These are phyloP conservation scores for Amazona guildingii DNA, from an alignment of 2,113 vertebrate genomes.

Conservation along the genomic window DNA sequence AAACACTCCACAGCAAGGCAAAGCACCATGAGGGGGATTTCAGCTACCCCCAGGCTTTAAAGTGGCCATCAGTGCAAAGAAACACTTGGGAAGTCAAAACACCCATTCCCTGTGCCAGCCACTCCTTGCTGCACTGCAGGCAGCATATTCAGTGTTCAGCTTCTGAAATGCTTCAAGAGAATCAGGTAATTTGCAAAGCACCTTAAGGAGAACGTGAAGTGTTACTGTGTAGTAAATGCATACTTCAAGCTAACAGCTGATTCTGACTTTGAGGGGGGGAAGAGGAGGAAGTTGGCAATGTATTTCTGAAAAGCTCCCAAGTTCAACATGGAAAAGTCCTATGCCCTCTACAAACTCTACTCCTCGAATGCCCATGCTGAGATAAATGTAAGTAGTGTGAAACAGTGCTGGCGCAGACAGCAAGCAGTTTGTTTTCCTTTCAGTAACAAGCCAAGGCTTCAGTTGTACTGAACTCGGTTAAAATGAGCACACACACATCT, in stretches of 20 bases:
- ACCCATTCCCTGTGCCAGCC: not conserved
- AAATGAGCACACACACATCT: not conserved
- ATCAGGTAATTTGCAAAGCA: not conserved
- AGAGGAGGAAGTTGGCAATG: not conserved
- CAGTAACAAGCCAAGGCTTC: not conserved
- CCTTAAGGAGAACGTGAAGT: not conserved
- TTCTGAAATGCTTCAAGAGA: conserved; percentile 5
- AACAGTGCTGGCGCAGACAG: not conserved
- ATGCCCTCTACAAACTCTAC: not conserved
- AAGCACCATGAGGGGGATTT: conserved; percentile 77
- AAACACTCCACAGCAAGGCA: conserved; percentile 64
- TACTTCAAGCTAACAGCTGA: not conserved
- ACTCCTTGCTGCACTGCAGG: not conserved
- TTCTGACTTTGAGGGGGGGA: not conserved
- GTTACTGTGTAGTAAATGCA: not conserved
- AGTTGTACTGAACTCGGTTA: not conserved
- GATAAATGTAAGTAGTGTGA: not conserved
- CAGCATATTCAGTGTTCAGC: conserved; percentile 27
- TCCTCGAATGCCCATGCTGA: not conserved
- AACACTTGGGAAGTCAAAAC: conserved; percentile 62
- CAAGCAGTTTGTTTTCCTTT: not conserved
- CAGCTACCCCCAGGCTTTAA: conserved; percentile 64
- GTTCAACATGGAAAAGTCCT: not conserved
- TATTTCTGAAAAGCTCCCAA: not conserved
- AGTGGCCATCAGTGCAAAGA: conserved; percentile 78